Evolutionary conservation across 2,113 vertebrate genomes (phyloP).

Genomic region (Scytalopus superciliaris): DNA sequence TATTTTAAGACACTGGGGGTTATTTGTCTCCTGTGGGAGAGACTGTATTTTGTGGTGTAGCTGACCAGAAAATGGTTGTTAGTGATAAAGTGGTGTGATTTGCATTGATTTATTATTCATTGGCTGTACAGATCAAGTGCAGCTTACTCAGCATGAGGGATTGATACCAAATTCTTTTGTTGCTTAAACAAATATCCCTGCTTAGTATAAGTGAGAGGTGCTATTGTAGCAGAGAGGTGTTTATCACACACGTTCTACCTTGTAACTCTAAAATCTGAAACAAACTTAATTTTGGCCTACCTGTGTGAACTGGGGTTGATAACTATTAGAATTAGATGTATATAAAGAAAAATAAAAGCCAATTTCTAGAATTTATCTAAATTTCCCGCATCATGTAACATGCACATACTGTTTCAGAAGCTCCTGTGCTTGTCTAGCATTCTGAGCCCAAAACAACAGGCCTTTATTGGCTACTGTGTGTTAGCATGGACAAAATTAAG

Average conservation of each 20-base stretch:
- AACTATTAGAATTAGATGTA: background rate
- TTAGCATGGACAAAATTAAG: background rate
- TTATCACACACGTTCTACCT: background rate
- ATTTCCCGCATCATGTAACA: background rate
- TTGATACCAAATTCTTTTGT: slow-evolving; percentile 36
- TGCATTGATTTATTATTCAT: slow-evolving; percentile 67
- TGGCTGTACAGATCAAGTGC: slow-evolving; percentile 36
- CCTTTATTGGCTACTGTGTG: background rate
- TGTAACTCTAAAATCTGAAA: background rate
- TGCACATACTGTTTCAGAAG: background rate
- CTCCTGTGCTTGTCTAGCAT: background rate
- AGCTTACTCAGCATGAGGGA: background rate
- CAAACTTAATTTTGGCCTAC: background rate
- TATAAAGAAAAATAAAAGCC: background rate
- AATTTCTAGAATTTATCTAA: background rate
- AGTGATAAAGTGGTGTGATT: slow-evolving; percentile 54
- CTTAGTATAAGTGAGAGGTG: background rate
- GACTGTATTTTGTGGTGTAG: slow-evolving; percentile 27
- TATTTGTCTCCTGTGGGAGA: slow-evolving; percentile 37
- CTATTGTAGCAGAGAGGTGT: background rate
- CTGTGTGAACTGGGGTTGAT: background rate
- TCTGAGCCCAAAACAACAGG: background rate
- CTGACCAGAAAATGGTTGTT: slow-evolving; percentile 62
- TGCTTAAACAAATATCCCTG: slow-evolving; percentile 10
- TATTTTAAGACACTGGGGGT: slow-evolving; percentile 32